Evolutionary conservation across 2,888 invertebrate genomes (phyloP), one percentile per base, ranked within the genome.

Genomic region (Protonemura montana): DNA sequence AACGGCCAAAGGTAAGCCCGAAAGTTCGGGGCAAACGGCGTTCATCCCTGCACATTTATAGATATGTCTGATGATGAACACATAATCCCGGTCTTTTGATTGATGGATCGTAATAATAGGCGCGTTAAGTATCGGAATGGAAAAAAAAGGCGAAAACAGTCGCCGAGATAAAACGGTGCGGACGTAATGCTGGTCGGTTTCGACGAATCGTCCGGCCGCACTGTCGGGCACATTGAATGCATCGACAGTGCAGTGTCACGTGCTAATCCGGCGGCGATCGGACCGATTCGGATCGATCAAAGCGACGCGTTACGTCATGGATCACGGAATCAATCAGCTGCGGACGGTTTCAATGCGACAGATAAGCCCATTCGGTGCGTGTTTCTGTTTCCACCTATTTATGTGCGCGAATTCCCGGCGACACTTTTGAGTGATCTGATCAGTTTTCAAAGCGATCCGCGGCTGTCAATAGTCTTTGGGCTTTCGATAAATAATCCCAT

Each of bases 281-380:
- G 28, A 30, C n/a, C 26, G 81, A 81, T 81, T 81, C 29, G n/a
- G 26, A 78, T 78, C 78, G 78, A 78, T 78, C 78, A 78, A 78
- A 78, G 78, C 10, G 78, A 3, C 26, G 27, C 28, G 78, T 78
- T 25, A 76, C 78, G 78, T 78, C 78, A 25, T 25, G 78, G 2
- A 78, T 27, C 78, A 25, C 13, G 78, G 26, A 13, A 25, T 78
- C 78, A 25, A 78, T 78, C 78, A 78, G 26, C 78, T 25, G 28
- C 28, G 78, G 5, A 27, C 27, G 78, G 0, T 78, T 27, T 78
- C 27, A 78, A 78, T 78, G 59, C 59, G 59, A 13, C 59, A 21
- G 59, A 59, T 59, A 59, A 59, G 59, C 59, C 21, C 59, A 21
- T 59, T 10, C 21, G 41, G 59, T 59, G 59, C 21, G 59, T 59